phyloP scores from a whole-genome alignment of 2,888 invertebrate species.

The Charanyca ferruginea region DNA sequence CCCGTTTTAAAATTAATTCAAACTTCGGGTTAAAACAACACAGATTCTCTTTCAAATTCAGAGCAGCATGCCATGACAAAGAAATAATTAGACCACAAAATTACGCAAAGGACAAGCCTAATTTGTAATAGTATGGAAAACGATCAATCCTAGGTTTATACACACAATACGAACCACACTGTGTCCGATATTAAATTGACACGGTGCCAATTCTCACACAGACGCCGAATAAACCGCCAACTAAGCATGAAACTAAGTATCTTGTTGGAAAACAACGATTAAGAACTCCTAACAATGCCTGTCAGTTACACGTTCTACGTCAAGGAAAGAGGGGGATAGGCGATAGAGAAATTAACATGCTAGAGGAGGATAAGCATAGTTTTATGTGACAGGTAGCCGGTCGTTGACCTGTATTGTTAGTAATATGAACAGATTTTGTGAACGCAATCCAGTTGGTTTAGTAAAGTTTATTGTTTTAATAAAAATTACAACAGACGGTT shows the following conservation, averaged over 20 bases:
- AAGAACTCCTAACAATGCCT: constrained; percentile 70
- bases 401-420: constrained; percentile 66
- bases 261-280: constrained; percentile 71
- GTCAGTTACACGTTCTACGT: constrained; percentile 65
- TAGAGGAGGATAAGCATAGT: constrained; percentile 59
- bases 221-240: constrained; percentile 54
- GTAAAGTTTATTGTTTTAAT: constrained; percentile 60
- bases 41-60: constrained; percentile 28
- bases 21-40: background rate
- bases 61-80: constrained; percentile 8
- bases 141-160: constrained; percentile 35
- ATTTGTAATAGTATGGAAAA: constrained; percentile 13
- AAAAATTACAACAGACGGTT: constrained; percentile 45
- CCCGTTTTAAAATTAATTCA: constrained; percentile 33
- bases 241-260: constrained; percentile 63
- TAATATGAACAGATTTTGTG: constrained; percentile 60
- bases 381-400: constrained; percentile 74
- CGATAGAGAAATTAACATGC: constrained; percentile 39
- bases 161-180: constrained; percentile 30
- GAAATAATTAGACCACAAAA: constrained; percentile 17
- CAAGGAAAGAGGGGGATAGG: constrained; percentile 63
- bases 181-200: constrained; percentile 50
- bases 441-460: constrained; percentile 49
- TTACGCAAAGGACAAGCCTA: constrained; percentile 26
- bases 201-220: constrained; percentile 58